phyloP scores from a whole-genome alignment of 2,888 invertebrate genomes.

The Lasioglossum figueresi region DNA sequence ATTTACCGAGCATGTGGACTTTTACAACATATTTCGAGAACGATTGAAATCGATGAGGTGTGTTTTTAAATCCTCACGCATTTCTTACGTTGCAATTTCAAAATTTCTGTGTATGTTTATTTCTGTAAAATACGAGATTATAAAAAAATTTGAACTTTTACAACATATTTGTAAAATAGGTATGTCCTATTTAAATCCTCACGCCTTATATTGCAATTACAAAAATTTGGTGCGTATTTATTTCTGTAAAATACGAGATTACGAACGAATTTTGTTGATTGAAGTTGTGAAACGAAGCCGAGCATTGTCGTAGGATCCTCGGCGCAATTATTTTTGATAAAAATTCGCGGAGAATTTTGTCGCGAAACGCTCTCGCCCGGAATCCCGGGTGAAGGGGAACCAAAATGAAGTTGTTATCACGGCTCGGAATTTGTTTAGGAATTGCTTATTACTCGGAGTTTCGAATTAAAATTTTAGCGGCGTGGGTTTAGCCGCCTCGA shows the following conservation, averaged over 20 bases:
- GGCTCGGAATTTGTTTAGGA: constrained; percentile 78
- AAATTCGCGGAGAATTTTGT: background rate
- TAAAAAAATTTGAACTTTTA: no score
- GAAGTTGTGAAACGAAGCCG: background rate
- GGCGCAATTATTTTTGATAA: background rate
- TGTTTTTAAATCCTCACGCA: no score
- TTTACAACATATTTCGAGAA: background rate
- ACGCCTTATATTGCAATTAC: no score
- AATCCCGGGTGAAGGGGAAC: constrained; percentile 39
- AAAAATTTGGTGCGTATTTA: background rate
- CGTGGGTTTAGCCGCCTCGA: constrained; percentile 32
- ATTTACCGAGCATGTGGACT: background rate
- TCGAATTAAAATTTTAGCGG: constrained; percentile 80
- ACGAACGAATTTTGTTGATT: background rate
- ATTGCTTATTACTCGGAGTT: constrained; percentile 81
- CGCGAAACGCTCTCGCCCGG: background rate
- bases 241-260: background rate
- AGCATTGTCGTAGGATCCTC: background rate
- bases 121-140: no score
- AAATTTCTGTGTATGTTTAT: no score
- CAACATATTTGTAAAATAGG: no score
- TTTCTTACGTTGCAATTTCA: no score
- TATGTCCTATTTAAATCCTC: no score
- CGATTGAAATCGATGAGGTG: no score
- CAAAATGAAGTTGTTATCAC: constrained; percentile 79